Evolutionary conservation across 2,797 vertebrate genomes (phyloP).

Genomic region (Characodon lateralis): DNA sequence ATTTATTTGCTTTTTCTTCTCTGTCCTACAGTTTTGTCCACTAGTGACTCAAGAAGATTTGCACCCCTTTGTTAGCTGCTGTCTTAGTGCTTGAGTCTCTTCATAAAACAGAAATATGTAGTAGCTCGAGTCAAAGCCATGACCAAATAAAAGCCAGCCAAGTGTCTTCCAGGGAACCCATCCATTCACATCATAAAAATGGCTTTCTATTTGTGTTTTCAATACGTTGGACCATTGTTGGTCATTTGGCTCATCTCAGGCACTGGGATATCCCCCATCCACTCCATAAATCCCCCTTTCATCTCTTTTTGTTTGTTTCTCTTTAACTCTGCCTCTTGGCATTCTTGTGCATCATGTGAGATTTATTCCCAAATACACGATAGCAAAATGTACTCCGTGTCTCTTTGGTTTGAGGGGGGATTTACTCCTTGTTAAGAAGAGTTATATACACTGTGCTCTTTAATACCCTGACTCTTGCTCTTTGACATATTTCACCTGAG

Average conservation of each 20-base stretch:
- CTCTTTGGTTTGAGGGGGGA: slow-evolving; percentile 80
- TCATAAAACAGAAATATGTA: slow-evolving; percentile 81
- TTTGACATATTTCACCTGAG: slow-evolving; percentile 69
- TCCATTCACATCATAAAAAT: slow-evolving; percentile 78
- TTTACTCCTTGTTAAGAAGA: slow-evolving; percentile 82
- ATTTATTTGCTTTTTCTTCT: slow-evolving; percentile 14
- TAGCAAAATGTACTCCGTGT: slow-evolving; percentile 77
- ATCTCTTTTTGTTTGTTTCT: slow-evolving; percentile 32
- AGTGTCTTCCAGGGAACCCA: slow-evolving; percentile 73
- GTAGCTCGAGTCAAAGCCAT: slow-evolving; percentile 72
- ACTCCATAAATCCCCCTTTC: slow-evolving; percentile 73
- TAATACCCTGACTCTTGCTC: slow-evolving; percentile 74
- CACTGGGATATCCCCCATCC: slow-evolving; percentile 56
- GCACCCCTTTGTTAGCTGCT: slow-evolving; percentile 54
- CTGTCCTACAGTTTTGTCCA: slow-evolving; percentile 10
- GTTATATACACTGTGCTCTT: slow-evolving; percentile 80
- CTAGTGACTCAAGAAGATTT: slow-evolving; percentile 52
- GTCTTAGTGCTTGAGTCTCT: slow-evolving; percentile 71
- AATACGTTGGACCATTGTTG: slow-evolving; percentile 64
- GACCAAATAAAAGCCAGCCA: slow-evolving; percentile 72
- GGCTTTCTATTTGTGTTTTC: slow-evolving; percentile 77
- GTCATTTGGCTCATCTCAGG: slow-evolving; percentile 72
- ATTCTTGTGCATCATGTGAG: slow-evolving; percentile 77
- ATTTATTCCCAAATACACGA: slow-evolving; percentile 86
- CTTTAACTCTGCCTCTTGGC: slow-evolving; percentile 51